Conservation (phyloP, 1,140 invertebrate species). For the Brachionus rotundiformis region DNA sequence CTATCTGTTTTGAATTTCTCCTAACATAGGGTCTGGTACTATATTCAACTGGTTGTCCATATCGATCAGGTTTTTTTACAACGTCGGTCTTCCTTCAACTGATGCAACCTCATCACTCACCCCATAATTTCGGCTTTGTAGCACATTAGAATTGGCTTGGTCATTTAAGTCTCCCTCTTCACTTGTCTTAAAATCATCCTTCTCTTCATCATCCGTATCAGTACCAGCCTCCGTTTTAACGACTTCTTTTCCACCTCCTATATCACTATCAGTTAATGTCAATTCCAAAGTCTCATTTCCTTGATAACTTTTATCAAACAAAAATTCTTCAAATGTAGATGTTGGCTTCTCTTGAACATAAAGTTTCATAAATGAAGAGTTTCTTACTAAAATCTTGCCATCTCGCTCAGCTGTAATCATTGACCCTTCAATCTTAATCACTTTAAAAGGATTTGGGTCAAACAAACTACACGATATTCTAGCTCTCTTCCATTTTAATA, state of each 20-base stretch:
- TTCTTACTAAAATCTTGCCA: slow-evolving; percentile 28
- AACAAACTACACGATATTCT: background rate
- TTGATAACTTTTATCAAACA: background rate
- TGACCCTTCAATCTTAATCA: slow-evolving; percentile 13
- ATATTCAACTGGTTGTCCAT: slow-evolving; percentile 16
- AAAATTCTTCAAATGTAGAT: slow-evolving; percentile 26
- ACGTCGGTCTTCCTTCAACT: background rate
- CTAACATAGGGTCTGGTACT: slow-evolving; percentile 4
- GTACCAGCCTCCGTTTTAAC: background rate
- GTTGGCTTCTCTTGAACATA: background rate
- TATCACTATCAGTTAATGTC: background rate
- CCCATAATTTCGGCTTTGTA: background rate
- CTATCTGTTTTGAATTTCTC: background rate
- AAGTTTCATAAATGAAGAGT: slow-evolving; percentile 18
- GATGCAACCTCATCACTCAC: background rate
- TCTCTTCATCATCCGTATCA: background rate
- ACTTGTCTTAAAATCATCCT: background rate
- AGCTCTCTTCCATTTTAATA: slow-evolving; percentile 17
- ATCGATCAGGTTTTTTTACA: slow-evolving; percentile 14
- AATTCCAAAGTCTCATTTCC: background rate
- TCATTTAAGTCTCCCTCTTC: background rate
- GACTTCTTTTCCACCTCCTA: background rate
- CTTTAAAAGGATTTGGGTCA: background rate
- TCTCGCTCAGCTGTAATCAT: slow-evolving; percentile 8
- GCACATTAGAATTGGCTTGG: background rate